These are phyloP conservation scores for Tridacna gigas DNA, from an alignment of 2,888 invertebrate species.

Conservation along the genomic window DNA sequence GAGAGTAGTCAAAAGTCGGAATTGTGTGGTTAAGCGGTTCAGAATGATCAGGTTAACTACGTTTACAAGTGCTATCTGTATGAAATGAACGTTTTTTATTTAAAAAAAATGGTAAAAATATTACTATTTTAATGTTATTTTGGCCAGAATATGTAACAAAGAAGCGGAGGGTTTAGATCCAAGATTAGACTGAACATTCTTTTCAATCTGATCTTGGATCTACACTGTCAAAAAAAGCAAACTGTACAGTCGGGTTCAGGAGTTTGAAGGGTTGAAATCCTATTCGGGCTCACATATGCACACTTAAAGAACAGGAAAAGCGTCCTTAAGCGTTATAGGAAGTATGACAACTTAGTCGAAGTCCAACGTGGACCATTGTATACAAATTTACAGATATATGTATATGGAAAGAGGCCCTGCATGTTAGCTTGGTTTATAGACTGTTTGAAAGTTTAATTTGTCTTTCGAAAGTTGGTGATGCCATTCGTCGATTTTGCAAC, in stretches of 20 bases:
- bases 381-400: not conserved
- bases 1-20: too few relatives aligned
- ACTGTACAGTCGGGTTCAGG: not conserved
- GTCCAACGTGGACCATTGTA: slow-evolving; percentile 1
- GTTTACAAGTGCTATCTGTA: too few relatives aligned
- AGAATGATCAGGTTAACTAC: too few relatives aligned
- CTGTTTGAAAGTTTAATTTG: not conserved
- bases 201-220: not conserved
- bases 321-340: slow-evolving; percentile 15
- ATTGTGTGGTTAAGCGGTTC: too few relatives aligned
- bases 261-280: not conserved
- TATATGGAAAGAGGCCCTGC: slow-evolving; percentile 2
- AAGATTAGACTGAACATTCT: too few relatives aligned
- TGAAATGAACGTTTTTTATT: too few relatives aligned
- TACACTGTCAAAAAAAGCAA: not conserved
- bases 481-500: too few relatives aligned
- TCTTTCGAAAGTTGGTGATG: not conserved
- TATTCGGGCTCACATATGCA: slow-evolving; percentile 23
- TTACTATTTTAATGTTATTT: too few relatives aligned
- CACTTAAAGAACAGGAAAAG: slow-evolving; percentile 13
- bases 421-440: not conserved
- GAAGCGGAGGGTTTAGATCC: too few relatives aligned
- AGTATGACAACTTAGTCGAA: slow-evolving; percentile 18
- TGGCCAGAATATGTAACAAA: too few relatives aligned
- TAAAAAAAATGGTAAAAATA: too few relatives aligned